Conservation (phyloP, 1,140 invertebrate genomes). For the Mercenaria mercenaria region DNA sequence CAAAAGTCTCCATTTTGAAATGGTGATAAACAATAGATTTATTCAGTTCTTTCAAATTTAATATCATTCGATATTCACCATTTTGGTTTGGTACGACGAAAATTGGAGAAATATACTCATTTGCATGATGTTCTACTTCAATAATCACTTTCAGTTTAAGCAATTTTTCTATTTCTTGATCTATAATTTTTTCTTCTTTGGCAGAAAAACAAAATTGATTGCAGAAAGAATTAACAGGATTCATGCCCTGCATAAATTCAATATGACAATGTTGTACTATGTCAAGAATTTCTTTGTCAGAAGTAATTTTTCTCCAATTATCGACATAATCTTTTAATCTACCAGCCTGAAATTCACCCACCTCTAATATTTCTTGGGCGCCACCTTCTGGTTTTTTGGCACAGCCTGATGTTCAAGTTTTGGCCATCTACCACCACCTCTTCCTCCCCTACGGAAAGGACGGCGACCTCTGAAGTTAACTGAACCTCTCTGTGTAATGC, state of each 20-base stretch:
- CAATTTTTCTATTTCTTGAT: constrained; percentile 48
- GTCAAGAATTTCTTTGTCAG: constrained; percentile 28
- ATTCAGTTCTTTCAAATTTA: constrained; percentile 42
- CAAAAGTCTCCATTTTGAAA: constrained; percentile 55
- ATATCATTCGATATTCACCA: constrained; percentile 49
- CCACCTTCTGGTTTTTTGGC: constrained; percentile 35
- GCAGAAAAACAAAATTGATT: constrained; percentile 22
- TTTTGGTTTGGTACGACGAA: constrained; percentile 37
- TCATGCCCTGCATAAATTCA: constrained; percentile 29
- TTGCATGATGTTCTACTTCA: constrained; percentile 21
- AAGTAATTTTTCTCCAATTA: constrained; percentile 63
- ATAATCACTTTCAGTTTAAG: constrained; percentile 43
- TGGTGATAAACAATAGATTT: constrained; percentile 43
- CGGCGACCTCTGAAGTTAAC: background rate
- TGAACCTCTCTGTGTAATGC: background rate
- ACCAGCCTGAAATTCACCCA: constrained; percentile 7
- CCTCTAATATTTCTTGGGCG: background rate
- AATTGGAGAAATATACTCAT: constrained; percentile 52
- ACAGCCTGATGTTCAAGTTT: background rate
- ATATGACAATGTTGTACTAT: constrained; percentile 45
- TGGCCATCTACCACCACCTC: constrained; percentile 1
- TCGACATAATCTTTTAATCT: constrained; percentile 32
- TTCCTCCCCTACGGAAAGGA: background rate
- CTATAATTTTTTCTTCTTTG: constrained; percentile 47
- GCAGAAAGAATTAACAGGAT: background rate